Percentiles rank a stretch among this genome's conserved stretches.
These are phyloP conservation scores for Pseudomyrmex cubaensis DNA, from an alignment of 1,140 invertebrate species.

Conservation along the genomic window DNA sequence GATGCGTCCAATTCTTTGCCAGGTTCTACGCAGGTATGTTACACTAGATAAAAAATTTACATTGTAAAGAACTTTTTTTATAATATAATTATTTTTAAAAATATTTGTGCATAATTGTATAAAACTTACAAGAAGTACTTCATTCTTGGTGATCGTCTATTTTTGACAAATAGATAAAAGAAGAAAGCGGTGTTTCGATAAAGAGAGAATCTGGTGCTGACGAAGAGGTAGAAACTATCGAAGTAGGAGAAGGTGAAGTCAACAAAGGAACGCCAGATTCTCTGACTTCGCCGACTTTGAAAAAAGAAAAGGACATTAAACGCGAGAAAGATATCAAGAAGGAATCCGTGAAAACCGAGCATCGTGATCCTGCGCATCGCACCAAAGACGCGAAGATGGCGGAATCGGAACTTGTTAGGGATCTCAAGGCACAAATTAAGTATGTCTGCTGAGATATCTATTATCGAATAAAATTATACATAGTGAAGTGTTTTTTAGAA, in stretches of 20 bases:
- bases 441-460: conserved; percentile 80
- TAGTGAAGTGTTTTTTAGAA: not conserved
- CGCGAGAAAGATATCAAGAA: conserved; percentile 88
- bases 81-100: conserved; percentile 31
- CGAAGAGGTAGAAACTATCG: conserved; percentile 84
- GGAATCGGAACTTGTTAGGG: conserved; percentile 90
- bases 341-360: conserved; percentile 86
- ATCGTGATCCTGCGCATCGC: conserved; percentile 85
- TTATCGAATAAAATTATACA: not conserved
- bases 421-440: conserved; percentile 96
- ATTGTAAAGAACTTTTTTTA: not conserved
- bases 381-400: conserved; percentile 87
- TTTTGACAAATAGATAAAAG: conserved; percentile 79
- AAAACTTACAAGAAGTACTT: too few relatives aligned
- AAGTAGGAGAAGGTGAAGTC: conserved; percentile 80
- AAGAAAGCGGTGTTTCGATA: conserved; percentile 81
- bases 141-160: too few relatives aligned
- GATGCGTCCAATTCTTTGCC: conserved; percentile 83
- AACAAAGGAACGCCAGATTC: conserved; percentile 82
- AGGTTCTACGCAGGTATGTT: conserved; percentile 81
- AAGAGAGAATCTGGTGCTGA: conserved; percentile 83
- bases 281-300: conserved; percentile 85
- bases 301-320: conserved; percentile 87
- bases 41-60: conserved; percentile 73
- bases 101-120: not conserved